Conservation (phyloP, 2,797 vertebrate species). For the Valencia hispanica region DNA sequence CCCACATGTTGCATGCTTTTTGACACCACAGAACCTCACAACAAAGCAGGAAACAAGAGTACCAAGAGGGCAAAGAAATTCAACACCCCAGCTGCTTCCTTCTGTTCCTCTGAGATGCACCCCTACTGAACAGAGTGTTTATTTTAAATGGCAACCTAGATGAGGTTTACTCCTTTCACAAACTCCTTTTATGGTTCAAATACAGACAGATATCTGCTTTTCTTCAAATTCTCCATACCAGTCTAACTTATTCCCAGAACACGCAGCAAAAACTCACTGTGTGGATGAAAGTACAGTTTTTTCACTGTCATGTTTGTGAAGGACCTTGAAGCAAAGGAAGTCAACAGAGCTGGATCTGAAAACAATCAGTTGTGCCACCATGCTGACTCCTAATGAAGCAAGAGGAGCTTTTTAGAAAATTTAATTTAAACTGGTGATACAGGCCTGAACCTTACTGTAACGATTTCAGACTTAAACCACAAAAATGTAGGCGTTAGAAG, state of each 20-base stretch:
- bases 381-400: slow-evolving; percentile 16
- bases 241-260: slow-evolving; percentile 10
- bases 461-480: background rate
- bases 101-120: slow-evolving; percentile 26
- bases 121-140: slow-evolving; percentile 19
- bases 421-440: slow-evolving; percentile 18
- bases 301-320: slow-evolving; percentile 32
- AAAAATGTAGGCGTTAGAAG: no score
- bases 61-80: slow-evolving; percentile 39
- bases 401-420: slow-evolving; percentile 27
- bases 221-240: slow-evolving; percentile 19
- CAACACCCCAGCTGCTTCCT: slow-evolving; percentile 27
- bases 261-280: background rate
- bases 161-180: slow-evolving; percentile 7
- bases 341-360: slow-evolving; percentile 36
- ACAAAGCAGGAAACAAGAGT: slow-evolving; percentile 16
- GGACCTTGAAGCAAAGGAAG: slow-evolving; percentile 39
- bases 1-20: background rate
- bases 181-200: background rate
- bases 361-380: slow-evolving; percentile 34
- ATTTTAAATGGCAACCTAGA: slow-evolving; percentile 32
- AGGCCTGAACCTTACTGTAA: background rate
- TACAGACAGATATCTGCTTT: slow-evolving; percentile 8
- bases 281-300: slow-evolving; percentile 25
- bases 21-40: slow-evolving; percentile 16